Evolutionary conservation across 2,797 vertebrate genomes (phyloP), one percentile per base, ranked within the genome.

Genomic region (Chaetophractus vellerosus): DNA sequence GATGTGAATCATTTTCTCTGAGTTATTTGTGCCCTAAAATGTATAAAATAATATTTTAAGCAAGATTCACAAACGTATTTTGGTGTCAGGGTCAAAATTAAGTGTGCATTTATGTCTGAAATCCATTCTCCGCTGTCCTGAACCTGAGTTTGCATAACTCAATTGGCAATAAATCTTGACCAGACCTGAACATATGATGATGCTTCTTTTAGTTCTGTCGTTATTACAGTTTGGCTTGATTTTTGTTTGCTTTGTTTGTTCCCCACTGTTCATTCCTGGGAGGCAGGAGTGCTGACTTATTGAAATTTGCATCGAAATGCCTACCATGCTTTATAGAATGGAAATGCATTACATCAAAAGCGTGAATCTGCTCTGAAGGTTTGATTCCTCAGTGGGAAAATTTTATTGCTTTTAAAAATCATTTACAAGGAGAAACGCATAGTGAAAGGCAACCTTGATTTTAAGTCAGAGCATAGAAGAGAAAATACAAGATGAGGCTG

Each of bases 381-480:
- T 36, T 90, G 82, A 11, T 21, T 66, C 61, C 26, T 71, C 59
- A 66, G 28, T 41, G 2, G 72, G 23, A 88, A 93, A 92, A 75
- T 10, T 4, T 19, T 66, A n/a, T 81, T 68, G 36, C 31, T 80
- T 97, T 87, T 33, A 50, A 63, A 57, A 92, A 33, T 90, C 16
- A 61, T 80, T 78, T 79, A 36, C n/a, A 93, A 61, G 83, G 71
- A 93, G 9, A 83, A 50, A 2, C 6, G 23, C 18, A 1, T 24
- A 74, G 12, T 59, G 57, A 38, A 61, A 71, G 26, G 6, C 52
- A 86, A 33, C 26, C 16, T 83, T 61, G 66, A 75, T 64, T 81
- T 90, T 59, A 68, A 68, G 31, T 64, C 2, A 68, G 23, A 66
- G 33, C 71, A 94, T 57, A 68, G 26, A 24, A 74, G 45, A 89